phyloP scores from a whole-genome alignment of 2,888 invertebrate genomes.

The Acleris cristana region DNA sequence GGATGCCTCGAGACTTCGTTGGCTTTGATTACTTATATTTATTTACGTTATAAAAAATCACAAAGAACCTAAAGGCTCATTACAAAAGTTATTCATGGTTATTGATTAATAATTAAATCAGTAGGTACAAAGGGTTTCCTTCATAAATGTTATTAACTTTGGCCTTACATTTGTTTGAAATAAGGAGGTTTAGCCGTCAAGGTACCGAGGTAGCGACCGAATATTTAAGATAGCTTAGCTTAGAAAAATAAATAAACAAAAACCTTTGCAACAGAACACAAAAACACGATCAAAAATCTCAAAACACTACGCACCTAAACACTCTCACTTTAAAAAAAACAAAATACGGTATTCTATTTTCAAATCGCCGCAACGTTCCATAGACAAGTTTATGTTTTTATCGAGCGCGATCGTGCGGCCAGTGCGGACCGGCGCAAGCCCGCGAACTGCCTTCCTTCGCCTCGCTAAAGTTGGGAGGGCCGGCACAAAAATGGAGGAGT shows the following conservation, averaged over 20 bases:
- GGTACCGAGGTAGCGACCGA: constrained; percentile 14
- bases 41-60: neutral
- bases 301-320: constrained; percentile 5
- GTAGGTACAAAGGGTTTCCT: neutral
- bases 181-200: constrained; percentile 32
- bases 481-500: constrained; percentile 34
- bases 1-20: neutral
- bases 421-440: constrained; percentile 39
- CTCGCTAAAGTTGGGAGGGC: constrained; percentile 28
- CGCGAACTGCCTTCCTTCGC: constrained; percentile 41
- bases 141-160: constrained; percentile 26
- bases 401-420: constrained; percentile 34
- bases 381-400: constrained; percentile 27
- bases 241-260: constrained; percentile 26
- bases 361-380: constrained; percentile 24
- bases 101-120: neutral
- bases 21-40: neutral
- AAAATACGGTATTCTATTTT: constrained; percentile 18
- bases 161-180: constrained; percentile 29
- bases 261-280: neutral
- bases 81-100: neutral
- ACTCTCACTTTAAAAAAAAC: constrained; percentile 19
- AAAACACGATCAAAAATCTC: constrained; percentile 10
- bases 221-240: neutral
- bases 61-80: neutral